Evolutionary conservation across 2,797 vertebrate genomes (phyloP), one percentile per base, ranked within the genome.

Genomic region (Alfaro cultratus): DNA sequence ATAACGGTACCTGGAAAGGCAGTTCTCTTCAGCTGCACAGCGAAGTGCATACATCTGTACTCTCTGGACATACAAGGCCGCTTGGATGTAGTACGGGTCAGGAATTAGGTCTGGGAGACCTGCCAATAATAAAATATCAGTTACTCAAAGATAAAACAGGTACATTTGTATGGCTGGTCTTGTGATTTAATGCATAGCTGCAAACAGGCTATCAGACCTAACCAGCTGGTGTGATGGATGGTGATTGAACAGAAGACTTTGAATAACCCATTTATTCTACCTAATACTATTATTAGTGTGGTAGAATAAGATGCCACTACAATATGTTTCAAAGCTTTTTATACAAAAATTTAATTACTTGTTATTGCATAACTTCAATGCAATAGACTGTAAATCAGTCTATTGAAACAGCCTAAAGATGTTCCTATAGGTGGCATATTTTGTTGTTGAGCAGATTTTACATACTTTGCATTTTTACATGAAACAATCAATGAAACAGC

Each of bases 11-110:
- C 96, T 96, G 77, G 96, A 95, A 4, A 97, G 94, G 78, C 96
- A 97, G 89, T 96, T 96, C 76, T 97, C 96, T 51, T 97, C 96
- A 3, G 95, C 96, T 5, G 96, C 96, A 80, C 96, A 97, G 77
- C 94, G 93, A 29, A 97, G 92, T 1, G 96, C 94, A 36, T 96
- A 97, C 94, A 97, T 95, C 90, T 96, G 96, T 80, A 95, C 91
- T 77, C 94, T 95, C 86, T 97, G 95, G 72, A 97, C 91, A 83
- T 96, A 97, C 5, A 95, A 96, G 46, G 95, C 91, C 13, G 95
- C 93, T 83, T 97, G 95, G 84, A 97, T 96, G 89, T 95, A 97
- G 78, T 95, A 96, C 0, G 96, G 95, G 80, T 97, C 96, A 31
- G 96, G 96, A 68, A 97, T 88, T 81, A 97, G 84, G 85, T 97